Evolutionary conservation across 2,888 invertebrate species (phyloP), one percentile per base, ranked within the genome.

Genomic region (Ectemnius lituratus): DNA sequence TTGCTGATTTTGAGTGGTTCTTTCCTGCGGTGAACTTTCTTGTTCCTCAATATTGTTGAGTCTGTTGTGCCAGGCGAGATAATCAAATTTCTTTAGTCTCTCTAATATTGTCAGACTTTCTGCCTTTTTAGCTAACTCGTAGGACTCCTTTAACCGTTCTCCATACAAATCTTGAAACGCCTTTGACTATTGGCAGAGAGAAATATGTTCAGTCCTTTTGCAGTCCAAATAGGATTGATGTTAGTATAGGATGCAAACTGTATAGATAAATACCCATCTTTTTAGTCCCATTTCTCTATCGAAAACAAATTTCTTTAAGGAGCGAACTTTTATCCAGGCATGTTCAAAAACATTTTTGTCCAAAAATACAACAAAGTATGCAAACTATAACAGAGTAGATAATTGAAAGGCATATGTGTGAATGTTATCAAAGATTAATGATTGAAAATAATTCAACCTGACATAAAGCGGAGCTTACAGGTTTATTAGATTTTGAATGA

Each of bases 51-150:
- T 13, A 4, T 65, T 58, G 4, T 61, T n/a, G 13, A 45, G 4
- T 13, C 49, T 66, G 1, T 72, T 23, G 8, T 67, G 37, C 2
- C 14, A 62, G 16, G 75, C 64, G 5, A 73, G 0, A 5, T 28
- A 82, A 61, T 81, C 78, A 23, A 76, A 81, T 62, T 47, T 78
- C 67, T 67, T 11, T 52, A 85, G 71, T 62, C 86, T 75, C 11
- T 82, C 52, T 0, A 23, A 6, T 14, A 86, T 77, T 3, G 83
- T 52, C n/a, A 86, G 45, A 6, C 57, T 8, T 27, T 78, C 18
- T 4, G 84, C 80, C 11, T 11, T 49, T 16, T 28, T 20, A 11
- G 84, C 85, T 1, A 71, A 2, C 57, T 66, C 4, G 2, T 70
- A 76, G 16, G 70, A 70, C 58, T 59, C 52, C 5, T 72, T 18